These are phyloP conservation scores for Hymenopus coronatus DNA, from an alignment of 2,888 invertebrate species.

Conservation along the genomic window DNA sequence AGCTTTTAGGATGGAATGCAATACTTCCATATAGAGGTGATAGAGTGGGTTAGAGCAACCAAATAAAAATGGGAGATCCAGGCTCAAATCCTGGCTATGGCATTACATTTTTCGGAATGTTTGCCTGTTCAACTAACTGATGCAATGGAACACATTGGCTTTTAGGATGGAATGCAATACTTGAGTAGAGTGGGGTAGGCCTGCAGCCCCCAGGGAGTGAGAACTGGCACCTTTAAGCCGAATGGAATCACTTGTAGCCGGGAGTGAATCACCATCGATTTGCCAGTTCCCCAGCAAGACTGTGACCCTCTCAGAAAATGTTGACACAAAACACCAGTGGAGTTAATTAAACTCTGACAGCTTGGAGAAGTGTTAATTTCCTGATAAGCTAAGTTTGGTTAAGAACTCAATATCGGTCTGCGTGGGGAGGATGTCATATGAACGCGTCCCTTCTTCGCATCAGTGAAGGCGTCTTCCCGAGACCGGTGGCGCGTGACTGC, in stretches of 20 bases:
- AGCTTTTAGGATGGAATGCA: too few relatives aligned
- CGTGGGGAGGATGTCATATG: background rate
- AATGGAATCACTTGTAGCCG: background rate
- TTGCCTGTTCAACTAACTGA: too few relatives aligned
- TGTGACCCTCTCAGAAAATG: conserved; percentile 39
- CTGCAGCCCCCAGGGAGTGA: too few relatives aligned
- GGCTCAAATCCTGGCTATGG: too few relatives aligned
- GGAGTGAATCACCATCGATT: background rate
- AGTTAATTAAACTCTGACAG: conserved; percentile 42
- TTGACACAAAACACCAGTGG: conserved; percentile 44
- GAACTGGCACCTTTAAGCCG: background rate
- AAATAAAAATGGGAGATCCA: too few relatives aligned
- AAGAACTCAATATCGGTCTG: conserved; percentile 27
- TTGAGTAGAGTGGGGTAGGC: too few relatives aligned
- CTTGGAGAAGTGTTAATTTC: conserved; percentile 44
- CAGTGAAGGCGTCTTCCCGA: background rate
- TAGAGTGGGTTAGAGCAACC: too few relatives aligned
- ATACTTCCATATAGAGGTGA: too few relatives aligned
- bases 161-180: too few relatives aligned
- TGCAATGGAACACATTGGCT: too few relatives aligned
- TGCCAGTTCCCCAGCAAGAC: background rate
- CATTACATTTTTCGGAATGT: too few relatives aligned
- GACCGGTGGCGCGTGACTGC: background rate
- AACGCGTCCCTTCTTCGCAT: background rate
- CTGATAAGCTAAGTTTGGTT: conserved; percentile 41